Evolutionary conservation across 2,797 vertebrate species (phyloP).

Genomic region (Brachymystax lenok): DNA sequence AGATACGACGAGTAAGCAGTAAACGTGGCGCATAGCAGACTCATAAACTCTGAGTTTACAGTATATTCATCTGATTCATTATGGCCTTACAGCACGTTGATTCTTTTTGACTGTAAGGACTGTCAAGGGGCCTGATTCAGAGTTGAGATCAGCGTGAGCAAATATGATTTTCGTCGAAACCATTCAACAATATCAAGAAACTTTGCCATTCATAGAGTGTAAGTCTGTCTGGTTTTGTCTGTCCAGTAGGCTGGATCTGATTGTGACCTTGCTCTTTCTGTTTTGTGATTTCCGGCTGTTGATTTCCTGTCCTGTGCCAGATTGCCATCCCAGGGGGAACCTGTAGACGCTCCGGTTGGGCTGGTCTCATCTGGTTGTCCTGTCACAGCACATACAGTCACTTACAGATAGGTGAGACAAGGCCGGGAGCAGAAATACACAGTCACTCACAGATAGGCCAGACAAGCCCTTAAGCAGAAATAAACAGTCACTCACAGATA

Average conservation of each 20-base stretch:
- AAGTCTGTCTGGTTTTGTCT: background rate
- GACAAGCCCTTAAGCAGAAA: no score
- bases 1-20: no score
- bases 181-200: no score
- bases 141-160: no score
- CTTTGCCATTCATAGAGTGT: no score
- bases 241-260: background rate
- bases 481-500: no score
- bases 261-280: background rate
- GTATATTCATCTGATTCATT: background rate
- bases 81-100: background rate
- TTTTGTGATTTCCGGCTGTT: background rate
- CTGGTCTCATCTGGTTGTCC: slow-evolving; percentile 8
- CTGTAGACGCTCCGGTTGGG: slow-evolving; percentile 10
- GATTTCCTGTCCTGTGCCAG: slow-evolving; percentile 19
- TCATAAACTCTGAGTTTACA: background rate
- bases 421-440: background rate
- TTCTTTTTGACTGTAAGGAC: background rate
- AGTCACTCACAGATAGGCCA: no score
- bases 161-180: no score
- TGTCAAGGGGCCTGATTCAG: no score
- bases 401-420: background rate
- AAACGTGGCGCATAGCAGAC: background rate
- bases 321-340: slow-evolving; percentile 19
- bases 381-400: background rate